Evolutionary conservation across 92 coral and sea anemone species (phyloP), one percentile per base, ranked within the genome.

Genomic region (Epizoanthus ramosus): DNA sequence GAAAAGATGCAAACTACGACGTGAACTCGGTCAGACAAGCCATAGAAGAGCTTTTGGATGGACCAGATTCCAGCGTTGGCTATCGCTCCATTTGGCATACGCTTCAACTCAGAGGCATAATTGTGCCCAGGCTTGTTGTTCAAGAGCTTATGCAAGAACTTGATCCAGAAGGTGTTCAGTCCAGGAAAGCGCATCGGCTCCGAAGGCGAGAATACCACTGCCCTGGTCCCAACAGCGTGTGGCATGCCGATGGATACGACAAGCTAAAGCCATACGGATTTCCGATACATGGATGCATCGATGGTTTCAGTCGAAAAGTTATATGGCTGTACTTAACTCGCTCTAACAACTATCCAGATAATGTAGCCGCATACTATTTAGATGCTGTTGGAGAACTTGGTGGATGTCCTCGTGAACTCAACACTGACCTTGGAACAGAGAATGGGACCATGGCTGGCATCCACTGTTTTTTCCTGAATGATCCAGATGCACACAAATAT

Each of bases 51-150:
- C 63, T 83, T 37, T 76, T 87, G 63, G 82, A 87, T 75, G 91
- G 87, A 25, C 87, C 91, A 39, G 83, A 68, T 74, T 83, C 84
- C 19, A 53, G 76, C 68, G 79, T 83, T 17, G 90, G 90, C 58
- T 87, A 87, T 68, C 75, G 90, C 25, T 83, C 79, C 23, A 84
- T 87, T 50, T 87, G 87, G 90, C 90, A 87, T 73, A 73, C 76
- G 37, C 90, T 87, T 53, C 76, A 70, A 56, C 82, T 83, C 45
- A 83, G 60, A 69, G 91, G 91, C 12, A 74, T 87, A 52, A 80
- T 35, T 43, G 87, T 87, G 21, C 91, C 91, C 19, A 73, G 86
- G 22, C 24, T 80, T 18, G 86, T 86, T 56, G 89, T 86, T 54
- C 89, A 86, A 63, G 35, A 86, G 54, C 68, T 83, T 45, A 45